Base-by-base conservation (phyloP, 2,113 vertebrate genomes). In the Jaculus jaculus region DNA sequence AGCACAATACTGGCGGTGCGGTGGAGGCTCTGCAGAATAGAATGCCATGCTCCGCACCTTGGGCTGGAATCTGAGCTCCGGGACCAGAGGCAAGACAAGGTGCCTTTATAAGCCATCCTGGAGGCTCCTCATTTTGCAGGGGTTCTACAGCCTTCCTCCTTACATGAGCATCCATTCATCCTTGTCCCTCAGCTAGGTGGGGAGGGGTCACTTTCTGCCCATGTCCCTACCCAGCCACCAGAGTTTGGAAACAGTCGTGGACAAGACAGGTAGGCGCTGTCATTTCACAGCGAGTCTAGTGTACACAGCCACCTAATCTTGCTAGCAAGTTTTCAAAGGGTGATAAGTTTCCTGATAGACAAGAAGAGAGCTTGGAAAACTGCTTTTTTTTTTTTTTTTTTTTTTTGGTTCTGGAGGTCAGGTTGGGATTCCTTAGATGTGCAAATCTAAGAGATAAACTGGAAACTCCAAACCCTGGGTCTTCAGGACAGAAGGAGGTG, bases 1-100 rank as follows among this genome's bases (percentile, higher is more conserved):
- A 96, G 94, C 96, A 96, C 89, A 78, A 92, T 66, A 82, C 39
- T 79, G 68, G 73, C 77, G 75, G 83, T 66, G 18, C 79, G 23
- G 75, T 68, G 81, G 91, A 85, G 84, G 94, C 51, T 79, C 79
- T 7, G 26, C 6, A 7, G 17, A 79, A 79, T 18, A 81, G 83
- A 86, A n/a, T 4, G 60, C 60, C 91, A 58, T 68, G 47, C 71
- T 73, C 84, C 89, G 87, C 87, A 95, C 94, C 93, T 96, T 92
- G 17, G 86, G 89, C 89, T 91, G 87, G 74, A 75, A 60, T 88
- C 86, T 0, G 21, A 74, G 75, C 24, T 15, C 68, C 15, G 71
- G 72, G 82, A 65, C 72, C 65, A 42, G 68, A 66, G 18, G 39
- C 83, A 37, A 6, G 42, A 15, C 34, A 24, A 87, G 37, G 20